Percentiles rank a stretch among this genome's conserved stretches.
Evolutionary conservation across 1,140 invertebrate genomes (phyloP).

Genomic region (Caerostris extrusa): DNA sequence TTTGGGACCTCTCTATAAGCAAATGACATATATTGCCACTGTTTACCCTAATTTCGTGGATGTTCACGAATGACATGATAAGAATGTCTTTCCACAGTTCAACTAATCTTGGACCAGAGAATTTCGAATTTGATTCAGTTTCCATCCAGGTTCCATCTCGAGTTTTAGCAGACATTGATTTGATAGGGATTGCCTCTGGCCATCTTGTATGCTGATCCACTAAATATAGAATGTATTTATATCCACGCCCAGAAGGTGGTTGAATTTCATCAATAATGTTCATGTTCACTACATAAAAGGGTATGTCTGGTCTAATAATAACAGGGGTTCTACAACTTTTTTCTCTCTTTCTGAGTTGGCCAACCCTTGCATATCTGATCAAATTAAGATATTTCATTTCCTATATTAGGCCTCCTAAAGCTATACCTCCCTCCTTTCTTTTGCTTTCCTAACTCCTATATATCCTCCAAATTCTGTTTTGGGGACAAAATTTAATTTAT

Average conservation of each 20-base stretch:
- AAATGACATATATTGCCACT: neutral
- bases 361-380: neutral
- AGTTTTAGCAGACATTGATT: neutral
- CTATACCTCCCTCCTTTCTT: neutral
- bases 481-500: neutral
- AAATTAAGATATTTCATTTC: neutral
- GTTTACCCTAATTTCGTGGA: neutral
- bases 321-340: neutral
- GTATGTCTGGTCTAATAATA: neutral
- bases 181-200: neutral
- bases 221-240: neutral
- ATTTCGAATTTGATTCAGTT: neutral
- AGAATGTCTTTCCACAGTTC: neutral
- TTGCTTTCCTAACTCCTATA: conserved; percentile 2
- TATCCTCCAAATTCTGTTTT: neutral
- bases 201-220: neutral
- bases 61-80: neutral
- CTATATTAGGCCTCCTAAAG: neutral
- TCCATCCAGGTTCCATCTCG: neutral
- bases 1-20: neutral
- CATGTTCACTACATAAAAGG: neutral
- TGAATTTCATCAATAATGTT: neutral
- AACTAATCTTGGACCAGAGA: neutral
- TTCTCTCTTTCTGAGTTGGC: neutral
- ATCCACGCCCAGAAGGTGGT: neutral